Evolutionary conservation across 2,888 invertebrate genomes (phyloP).

Genomic region (Andrena minutula): DNA sequence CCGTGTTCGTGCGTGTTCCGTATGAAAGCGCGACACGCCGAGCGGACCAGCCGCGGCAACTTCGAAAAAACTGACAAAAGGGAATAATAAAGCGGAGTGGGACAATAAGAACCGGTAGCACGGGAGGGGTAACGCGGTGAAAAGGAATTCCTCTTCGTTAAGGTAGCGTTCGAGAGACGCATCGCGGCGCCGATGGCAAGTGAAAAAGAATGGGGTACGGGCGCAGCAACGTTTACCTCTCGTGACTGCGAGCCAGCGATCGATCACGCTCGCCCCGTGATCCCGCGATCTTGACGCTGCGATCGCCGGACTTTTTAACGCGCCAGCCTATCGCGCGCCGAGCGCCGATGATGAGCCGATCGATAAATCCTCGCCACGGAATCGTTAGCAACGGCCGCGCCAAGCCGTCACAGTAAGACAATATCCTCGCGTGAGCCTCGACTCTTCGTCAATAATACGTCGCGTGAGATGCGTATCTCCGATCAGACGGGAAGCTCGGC

Average conservation of each 20-base stretch:
- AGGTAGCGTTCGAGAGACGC: slow-evolving; percentile 36
- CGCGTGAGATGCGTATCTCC: slow-evolving; percentile 65
- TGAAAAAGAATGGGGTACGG: slow-evolving; percentile 29
- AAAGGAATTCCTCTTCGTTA: slow-evolving; percentile 68
- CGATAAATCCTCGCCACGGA: slow-evolving; percentile 65
- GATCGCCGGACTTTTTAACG: slow-evolving; percentile 51
- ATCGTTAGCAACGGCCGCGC: slow-evolving; percentile 54
- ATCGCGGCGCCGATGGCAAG: slow-evolving; percentile 16
- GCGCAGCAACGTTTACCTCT: slow-evolving; percentile 21
- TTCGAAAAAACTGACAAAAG: slow-evolving; percentile 64
- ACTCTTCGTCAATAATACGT: slow-evolving; percentile 57
- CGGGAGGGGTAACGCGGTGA: slow-evolving; percentile 52
- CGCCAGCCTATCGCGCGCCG: slow-evolving; percentile 33
- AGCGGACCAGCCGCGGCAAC: slow-evolving; percentile 33
- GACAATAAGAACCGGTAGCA: slow-evolving; percentile 73
- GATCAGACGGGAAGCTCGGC: slow-evolving; percentile 51
- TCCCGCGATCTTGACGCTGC: slow-evolving; percentile 57
- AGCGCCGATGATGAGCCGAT: slow-evolving; percentile 58
- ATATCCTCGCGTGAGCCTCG: slow-evolving; percentile 65
- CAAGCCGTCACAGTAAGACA: slow-evolving; percentile 53
- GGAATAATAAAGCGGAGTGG: slow-evolving; percentile 64
- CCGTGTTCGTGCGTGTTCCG: slow-evolving; percentile 3
- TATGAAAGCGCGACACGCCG: slow-evolving; percentile 19
- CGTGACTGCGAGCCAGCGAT: slow-evolving; percentile 59
- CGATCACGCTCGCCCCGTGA: slow-evolving; percentile 60